These are phyloP conservation scores for Epinephelus lanceolatus DNA, from an alignment of 2,113 vertebrate species.

Conservation along the genomic window DNA sequence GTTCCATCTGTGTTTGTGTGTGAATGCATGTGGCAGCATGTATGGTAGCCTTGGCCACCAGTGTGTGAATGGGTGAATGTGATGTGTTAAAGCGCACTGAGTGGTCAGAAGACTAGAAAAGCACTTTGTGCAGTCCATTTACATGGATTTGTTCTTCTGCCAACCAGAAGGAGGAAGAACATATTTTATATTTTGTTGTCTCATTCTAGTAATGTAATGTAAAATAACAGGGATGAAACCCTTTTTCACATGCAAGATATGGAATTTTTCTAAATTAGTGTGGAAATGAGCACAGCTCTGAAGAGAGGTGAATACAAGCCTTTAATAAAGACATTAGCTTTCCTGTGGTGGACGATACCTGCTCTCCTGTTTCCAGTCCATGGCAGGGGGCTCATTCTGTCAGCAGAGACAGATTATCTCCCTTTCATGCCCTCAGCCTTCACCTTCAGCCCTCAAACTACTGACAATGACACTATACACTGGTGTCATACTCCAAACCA, in stretches of 20 bases:
- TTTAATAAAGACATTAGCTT: background rate
- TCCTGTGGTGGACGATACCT: background rate
- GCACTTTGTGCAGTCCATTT: too few species aligned
- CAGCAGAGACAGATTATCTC: slow-evolving; percentile 1
- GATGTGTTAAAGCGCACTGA: too few species aligned
- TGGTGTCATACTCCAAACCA: background rate
- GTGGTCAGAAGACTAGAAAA: too few species aligned
- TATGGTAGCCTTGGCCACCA: too few species aligned
- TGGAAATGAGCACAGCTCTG: background rate
- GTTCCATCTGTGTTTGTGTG: too few species aligned
- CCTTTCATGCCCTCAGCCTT: background rate
- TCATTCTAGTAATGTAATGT: background rate
- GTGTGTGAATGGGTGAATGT: too few species aligned
- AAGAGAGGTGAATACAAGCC: background rate
- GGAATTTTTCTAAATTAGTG: background rate
- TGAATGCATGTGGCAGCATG: too few species aligned
- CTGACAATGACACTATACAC: too few species aligned
- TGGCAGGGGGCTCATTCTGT: background rate
- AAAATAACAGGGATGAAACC: background rate
- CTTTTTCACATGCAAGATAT: too few species aligned
- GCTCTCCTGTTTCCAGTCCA: background rate
- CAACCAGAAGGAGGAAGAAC: background rate
- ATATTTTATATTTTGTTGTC: background rate
- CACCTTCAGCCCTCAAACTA: background rate
- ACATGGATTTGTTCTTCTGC: background rate